A percentile compares a stretch with the other conserved stretches of the same genome.
Evolutionary conservation across 1,140 invertebrate genomes (phyloP).

Genomic region (Drosophila kikkawai): DNA sequence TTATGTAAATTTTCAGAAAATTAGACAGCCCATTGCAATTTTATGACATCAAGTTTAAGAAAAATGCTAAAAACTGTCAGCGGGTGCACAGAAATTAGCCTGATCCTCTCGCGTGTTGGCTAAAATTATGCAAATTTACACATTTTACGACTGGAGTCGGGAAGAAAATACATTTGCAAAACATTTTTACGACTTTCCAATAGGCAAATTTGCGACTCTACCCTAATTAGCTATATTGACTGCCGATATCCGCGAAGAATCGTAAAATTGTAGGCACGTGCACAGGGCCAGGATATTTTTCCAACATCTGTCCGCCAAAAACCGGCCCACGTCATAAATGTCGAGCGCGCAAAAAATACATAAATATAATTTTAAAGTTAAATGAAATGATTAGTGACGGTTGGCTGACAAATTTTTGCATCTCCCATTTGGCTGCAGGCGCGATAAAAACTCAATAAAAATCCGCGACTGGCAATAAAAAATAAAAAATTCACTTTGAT

Average conservation of each 20-base stretch:
- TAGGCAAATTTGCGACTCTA: slow-evolving; percentile 77
- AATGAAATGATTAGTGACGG: slow-evolving; percentile 78
- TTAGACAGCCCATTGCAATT: slow-evolving; percentile 48
- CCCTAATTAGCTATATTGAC: slow-evolving; percentile 72
- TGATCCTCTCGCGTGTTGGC: slow-evolving; percentile 18
- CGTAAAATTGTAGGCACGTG: slow-evolving; percentile 67
- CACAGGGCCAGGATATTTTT: slow-evolving; percentile 26
- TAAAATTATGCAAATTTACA: slow-evolving; percentile 57
- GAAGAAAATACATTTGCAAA: slow-evolving; percentile 49
- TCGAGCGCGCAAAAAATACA: slow-evolving; percentile 55
- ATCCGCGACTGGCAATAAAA: slow-evolving; percentile 56
- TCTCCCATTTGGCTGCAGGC: slow-evolving; percentile 54
- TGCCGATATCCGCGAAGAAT: slow-evolving; percentile 55
- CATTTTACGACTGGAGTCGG: slow-evolving; percentile 64
- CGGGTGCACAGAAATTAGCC: slow-evolving; percentile 27
- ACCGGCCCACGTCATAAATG: slow-evolving; percentile 68
- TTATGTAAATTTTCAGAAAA: slow-evolving; percentile 52
- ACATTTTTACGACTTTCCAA: slow-evolving; percentile 77
- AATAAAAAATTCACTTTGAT: slow-evolving; percentile 51
- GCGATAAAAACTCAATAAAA: slow-evolving; percentile 81
- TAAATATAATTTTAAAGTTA: slow-evolving; percentile 80
- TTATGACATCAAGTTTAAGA: slow-evolving; percentile 40
- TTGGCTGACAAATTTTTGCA: slow-evolving; percentile 57
- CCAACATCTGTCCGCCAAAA: slow-evolving; percentile 55
- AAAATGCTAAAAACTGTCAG: slow-evolving; percentile 39